Conservation (phyloP, 1,140 invertebrate species). For the Cryptotermes secundus region DNA sequence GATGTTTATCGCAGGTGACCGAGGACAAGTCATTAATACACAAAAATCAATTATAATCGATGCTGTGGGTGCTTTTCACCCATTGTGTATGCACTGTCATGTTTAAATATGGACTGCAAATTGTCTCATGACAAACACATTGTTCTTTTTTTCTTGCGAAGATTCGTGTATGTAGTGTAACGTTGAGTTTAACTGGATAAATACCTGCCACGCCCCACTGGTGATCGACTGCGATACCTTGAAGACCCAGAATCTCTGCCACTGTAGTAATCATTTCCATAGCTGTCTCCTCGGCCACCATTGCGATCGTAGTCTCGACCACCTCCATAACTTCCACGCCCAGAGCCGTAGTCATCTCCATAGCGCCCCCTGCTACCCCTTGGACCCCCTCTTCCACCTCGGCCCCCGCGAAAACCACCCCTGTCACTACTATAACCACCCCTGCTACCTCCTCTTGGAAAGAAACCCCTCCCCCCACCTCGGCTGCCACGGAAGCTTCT, state of each 20-base stretch:
- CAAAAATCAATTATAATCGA: no score
- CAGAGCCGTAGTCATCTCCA: constrained; percentile 40
- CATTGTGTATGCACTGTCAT: not conserved
- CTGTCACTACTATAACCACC: constrained; percentile 49
- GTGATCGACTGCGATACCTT: constrained; percentile 56
- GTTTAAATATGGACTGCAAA: constrained; percentile 9
- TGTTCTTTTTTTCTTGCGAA: constrained; percentile 7
- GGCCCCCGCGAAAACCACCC: constrained; percentile 50
- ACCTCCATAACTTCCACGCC: constrained; percentile 45
- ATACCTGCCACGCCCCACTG: constrained; percentile 56
- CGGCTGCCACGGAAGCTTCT: constrained; percentile 49
- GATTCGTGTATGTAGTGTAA: constrained; percentile 3
- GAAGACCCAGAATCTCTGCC: constrained; percentile 47
- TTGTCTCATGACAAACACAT: constrained; percentile 5
- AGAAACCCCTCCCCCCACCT: constrained; percentile 49
- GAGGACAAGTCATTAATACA: not conserved
- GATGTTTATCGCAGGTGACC: not conserved
- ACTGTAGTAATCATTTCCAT: constrained; percentile 43
- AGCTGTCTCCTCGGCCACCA: constrained; percentile 46
- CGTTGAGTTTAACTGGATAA: constrained; percentile 34
- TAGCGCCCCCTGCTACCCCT: constrained; percentile 47
- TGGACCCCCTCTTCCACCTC: constrained; percentile 47
- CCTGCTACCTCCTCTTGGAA: constrained; percentile 44
- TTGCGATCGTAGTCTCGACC: constrained; percentile 40
- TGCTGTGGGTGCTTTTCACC: not conserved